Percentiles rank a stretch among this genome's conserved stretches.
These are phyloP conservation scores for Paramuricea clavata DNA, from an alignment of 92 coral and sea anemone genomes.

Conservation along the genomic window DNA sequence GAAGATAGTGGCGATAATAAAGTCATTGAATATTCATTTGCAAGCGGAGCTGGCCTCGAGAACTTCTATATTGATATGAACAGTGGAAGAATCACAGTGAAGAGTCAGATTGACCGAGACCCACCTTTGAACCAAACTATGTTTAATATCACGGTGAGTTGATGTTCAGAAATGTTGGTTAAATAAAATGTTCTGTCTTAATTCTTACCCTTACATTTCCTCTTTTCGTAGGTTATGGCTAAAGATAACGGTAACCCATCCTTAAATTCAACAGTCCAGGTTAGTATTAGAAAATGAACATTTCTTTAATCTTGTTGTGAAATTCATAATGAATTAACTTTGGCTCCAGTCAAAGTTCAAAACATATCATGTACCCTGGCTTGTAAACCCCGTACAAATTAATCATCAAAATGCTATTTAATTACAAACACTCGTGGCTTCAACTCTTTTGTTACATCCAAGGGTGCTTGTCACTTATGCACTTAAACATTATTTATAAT, in stretches of 20 bases:
- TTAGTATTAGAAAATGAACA: slow-evolving; percentile 8
- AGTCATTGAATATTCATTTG: slow-evolving; percentile 76
- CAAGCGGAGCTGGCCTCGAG: slow-evolving; percentile 80
- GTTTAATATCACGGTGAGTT: slow-evolving; percentile 76
- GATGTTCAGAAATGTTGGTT: neutral
- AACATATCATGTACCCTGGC: no score
- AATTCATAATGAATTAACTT: neutral
- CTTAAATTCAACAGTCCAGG: slow-evolving; percentile 83
- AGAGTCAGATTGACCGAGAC: slow-evolving; percentile 82
- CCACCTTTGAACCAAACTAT: slow-evolving; percentile 83
- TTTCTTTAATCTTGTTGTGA: neutral
- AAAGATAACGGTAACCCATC: slow-evolving; percentile 79
- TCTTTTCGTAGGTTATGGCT: slow-evolving; percentile 76
- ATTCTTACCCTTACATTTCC: neutral
- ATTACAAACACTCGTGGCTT: no score
- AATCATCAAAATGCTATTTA: no score
- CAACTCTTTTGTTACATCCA: no score
- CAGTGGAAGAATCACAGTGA: slow-evolving; percentile 86
- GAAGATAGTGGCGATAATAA: slow-evolving; percentile 70
- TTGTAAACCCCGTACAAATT: no score
- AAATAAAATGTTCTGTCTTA: no score
- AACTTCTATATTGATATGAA: slow-evolving; percentile 85
- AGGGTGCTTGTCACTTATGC: no score
- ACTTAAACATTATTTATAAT: no score
- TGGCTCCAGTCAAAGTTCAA: no score